Percentiles rank a stretch among this genome's conserved stretches.
phyloP scores from a whole-genome alignment of 2,113 vertebrate species.

The Pseudorhombus dupliciocellatus region DNA sequence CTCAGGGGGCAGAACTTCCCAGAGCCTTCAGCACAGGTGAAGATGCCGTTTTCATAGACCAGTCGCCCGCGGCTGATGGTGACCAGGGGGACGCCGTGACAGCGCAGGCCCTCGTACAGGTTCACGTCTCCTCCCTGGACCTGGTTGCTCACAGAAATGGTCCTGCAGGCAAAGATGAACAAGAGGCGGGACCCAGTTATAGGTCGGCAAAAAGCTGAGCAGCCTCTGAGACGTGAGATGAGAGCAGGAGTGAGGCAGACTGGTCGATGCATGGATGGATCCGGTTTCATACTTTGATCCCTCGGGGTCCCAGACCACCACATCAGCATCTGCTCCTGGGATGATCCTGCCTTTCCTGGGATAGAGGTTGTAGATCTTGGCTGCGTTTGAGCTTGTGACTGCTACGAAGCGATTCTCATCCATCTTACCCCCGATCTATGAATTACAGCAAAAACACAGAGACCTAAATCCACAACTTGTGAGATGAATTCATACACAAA shows the following conservation, averaged over 20 bases:
- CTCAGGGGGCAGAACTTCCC: slow-evolving; percentile 94
- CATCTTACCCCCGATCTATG: slow-evolving; percentile 95
- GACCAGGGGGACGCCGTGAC: slow-evolving; percentile 92
- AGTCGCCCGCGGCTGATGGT: slow-evolving; percentile 94
- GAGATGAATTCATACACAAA: background rate
- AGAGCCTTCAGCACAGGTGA: slow-evolving; percentile 94
- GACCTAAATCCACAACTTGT: background rate
- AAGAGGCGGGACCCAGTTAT: slow-evolving; percentile 23
- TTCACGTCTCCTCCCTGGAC: slow-evolving; percentile 94
- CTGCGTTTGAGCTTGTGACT: slow-evolving; percentile 94
- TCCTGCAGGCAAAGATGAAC: slow-evolving; percentile 77
- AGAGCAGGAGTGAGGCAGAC: slow-evolving; percentile 28
- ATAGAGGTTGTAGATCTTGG: slow-evolving; percentile 97
- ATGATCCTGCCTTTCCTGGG: slow-evolving; percentile 96
- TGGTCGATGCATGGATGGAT: slow-evolving; percentile 42
- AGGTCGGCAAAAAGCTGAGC: slow-evolving; percentile 18
- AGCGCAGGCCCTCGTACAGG: slow-evolving; percentile 93
- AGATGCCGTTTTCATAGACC: slow-evolving; percentile 94
- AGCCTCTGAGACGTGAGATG: slow-evolving; percentile 22
- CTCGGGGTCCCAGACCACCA: slow-evolving; percentile 98
- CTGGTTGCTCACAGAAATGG: slow-evolving; percentile 92
- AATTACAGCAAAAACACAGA: background rate
- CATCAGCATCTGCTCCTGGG: slow-evolving; percentile 91
- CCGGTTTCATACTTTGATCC: slow-evolving; percentile 87
- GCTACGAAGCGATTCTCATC: slow-evolving; percentile 98